A percentile compares a stretch with the other conserved stretches of the same genome.
phyloP scores from a whole-genome alignment of 2,888 invertebrate species.

The Dasysyrphus albostriatus region DNA sequence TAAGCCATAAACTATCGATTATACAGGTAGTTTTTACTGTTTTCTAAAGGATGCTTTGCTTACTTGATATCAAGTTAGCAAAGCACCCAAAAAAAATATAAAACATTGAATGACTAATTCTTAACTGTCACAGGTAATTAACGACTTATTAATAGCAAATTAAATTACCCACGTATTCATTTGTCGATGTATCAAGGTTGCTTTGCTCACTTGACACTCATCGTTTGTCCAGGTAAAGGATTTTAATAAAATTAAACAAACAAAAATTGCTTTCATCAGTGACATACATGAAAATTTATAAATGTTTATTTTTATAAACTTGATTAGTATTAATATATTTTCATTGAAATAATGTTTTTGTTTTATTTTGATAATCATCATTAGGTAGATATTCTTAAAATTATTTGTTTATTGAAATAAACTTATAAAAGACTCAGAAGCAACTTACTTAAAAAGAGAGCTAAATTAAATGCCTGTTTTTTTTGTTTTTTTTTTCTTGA shows the following conservation, averaged over 20 bases:
- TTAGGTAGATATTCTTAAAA: slow-evolving; percentile 27
- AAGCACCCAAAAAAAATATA: no score
- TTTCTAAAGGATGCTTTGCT: no score
- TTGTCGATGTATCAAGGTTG: no score
- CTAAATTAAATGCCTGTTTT: slow-evolving; percentile 65
- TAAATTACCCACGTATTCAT: no score
- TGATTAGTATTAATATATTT: background rate
- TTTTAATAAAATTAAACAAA: background rate
- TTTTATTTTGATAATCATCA: slow-evolving; percentile 11
- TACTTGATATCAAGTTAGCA: no score
- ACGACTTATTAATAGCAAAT: no score
- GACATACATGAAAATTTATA: background rate
- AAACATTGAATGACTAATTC: no score
- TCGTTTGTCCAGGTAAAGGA: no score
- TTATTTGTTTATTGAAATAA: slow-evolving; percentile 29
- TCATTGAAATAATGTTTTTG: background rate
- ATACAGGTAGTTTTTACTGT: no score
- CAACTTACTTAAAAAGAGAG: slow-evolving; percentile 62
- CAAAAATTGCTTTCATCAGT: background rate
- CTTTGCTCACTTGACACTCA: no score
- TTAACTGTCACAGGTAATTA: no score
- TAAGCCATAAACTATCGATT: no score
- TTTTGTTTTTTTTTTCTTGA: slow-evolving; percentile 19
- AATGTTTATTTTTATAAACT: background rate
- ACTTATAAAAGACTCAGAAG: slow-evolving; percentile 74